Conservation (phyloP, 2,888 invertebrate species). For the Branchellion lobata region DNA sequence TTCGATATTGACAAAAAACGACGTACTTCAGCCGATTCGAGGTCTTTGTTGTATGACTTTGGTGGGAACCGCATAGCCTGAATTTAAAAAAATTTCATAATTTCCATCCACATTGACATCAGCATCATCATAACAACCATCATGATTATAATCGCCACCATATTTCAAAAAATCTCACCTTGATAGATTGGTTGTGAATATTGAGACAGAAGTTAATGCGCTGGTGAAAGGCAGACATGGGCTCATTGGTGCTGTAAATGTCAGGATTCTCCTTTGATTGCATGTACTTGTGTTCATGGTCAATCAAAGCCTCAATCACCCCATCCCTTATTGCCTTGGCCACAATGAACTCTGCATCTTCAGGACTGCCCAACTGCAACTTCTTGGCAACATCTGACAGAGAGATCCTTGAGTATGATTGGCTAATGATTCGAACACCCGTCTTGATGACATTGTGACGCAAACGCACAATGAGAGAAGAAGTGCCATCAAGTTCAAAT, state of each 20-base stretch:
- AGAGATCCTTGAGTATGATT: constrained; percentile 93
- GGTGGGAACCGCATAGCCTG: constrained; percentile 98
- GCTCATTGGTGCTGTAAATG: constrained; percentile 93
- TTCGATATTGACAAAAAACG: too few relatives aligned
- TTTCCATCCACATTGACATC: background rate
- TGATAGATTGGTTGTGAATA: constrained; percentile 93
- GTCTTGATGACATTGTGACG: constrained; percentile 99
- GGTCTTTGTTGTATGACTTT: constrained; percentile 94
- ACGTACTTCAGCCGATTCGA: constrained; percentile 70
- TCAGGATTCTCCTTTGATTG: constrained; percentile 95
- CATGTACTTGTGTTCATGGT: constrained; percentile 91
- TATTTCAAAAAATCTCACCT: constrained; percentile 63
- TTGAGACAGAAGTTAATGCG: constrained; percentile 95
- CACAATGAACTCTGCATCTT: constrained; percentile 98
- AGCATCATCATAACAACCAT: background rate
- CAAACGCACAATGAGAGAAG: constrained; percentile 88
- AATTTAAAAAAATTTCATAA: constrained; percentile 40
- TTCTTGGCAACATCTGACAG: constrained; percentile 91
- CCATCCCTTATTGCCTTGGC: constrained; percentile 93
- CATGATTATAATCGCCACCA: background rate
- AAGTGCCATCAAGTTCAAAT: constrained; percentile 90
- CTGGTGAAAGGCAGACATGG: constrained; percentile 91
- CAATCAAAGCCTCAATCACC: constrained; percentile 94
- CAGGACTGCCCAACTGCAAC: constrained; percentile 86
- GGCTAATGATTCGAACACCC: constrained; percentile 89